Conservation (phyloP, 1,140 invertebrate genomes). For the Drosophila mayri region DNA sequence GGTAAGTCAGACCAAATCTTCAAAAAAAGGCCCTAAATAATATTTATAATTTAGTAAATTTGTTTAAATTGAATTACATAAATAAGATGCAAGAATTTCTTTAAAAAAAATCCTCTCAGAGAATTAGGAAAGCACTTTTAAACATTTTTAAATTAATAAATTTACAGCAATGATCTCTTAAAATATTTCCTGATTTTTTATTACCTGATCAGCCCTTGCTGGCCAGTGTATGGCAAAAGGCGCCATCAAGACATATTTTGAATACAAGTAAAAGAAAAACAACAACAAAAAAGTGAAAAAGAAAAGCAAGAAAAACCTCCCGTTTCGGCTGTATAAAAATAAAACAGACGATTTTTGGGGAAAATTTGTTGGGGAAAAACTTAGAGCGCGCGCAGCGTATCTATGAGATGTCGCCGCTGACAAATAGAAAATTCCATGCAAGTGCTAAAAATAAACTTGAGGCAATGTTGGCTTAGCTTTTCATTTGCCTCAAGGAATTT, state of each 20-base stretch:
- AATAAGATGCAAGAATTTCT: too few relatives aligned
- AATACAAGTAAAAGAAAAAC: slow-evolving; percentile 3
- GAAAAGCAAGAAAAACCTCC: slow-evolving; percentile 38
- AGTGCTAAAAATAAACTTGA: slow-evolving; percentile 66
- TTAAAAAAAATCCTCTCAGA: too few relatives aligned
- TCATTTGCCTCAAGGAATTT: slow-evolving; percentile 40
- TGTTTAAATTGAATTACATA: neutral
- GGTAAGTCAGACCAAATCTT: too few relatives aligned
- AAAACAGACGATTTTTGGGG: slow-evolving; percentile 58
- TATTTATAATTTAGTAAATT: neutral
- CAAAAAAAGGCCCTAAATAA: neutral
- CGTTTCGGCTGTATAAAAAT: slow-evolving; percentile 74
- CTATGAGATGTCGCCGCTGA: slow-evolving; percentile 54
- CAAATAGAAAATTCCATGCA: slow-evolving; percentile 75
- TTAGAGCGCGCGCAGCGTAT: slow-evolving; percentile 21
- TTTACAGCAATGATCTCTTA: neutral
- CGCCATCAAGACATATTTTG: slow-evolving; percentile 16
- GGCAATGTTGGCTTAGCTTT: slow-evolving; percentile 33
- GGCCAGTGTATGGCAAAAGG: slow-evolving; percentile 27
- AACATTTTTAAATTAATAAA: neutral
- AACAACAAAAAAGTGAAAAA: neutral
- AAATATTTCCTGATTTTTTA: slow-evolving; percentile 1
- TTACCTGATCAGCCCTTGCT: slow-evolving; percentile 6
- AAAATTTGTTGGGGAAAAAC: slow-evolving; percentile 20
- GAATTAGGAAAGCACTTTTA: neutral